Conservation (phyloP, 2,888 invertebrate species). For the Sussaba pulchella region DNA sequence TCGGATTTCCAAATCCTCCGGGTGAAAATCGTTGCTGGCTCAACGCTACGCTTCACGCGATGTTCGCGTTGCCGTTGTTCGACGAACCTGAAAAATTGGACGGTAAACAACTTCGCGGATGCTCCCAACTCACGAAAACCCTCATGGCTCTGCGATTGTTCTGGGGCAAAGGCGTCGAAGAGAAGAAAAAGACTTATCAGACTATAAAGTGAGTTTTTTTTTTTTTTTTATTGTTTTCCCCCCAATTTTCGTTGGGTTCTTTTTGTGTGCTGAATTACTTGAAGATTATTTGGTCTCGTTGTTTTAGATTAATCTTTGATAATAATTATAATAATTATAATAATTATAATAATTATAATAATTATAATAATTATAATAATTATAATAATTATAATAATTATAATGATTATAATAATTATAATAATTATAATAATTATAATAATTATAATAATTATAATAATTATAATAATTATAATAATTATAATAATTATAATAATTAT, state of each 20-base stretch:
- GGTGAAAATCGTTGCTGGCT: conserved; percentile 81
- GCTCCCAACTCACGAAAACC: conserved; percentile 72
- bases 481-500: too few species aligned
- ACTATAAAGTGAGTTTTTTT: conserved; percentile 71
- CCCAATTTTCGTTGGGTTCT: conserved; percentile 7
- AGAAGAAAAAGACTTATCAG: conserved; percentile 71
- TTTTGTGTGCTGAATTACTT: too few species aligned
- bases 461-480: too few species aligned
- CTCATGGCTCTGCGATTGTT: conserved; percentile 72
- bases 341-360: too few species aligned
- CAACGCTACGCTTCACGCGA: conserved; percentile 78
- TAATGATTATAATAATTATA: too few species aligned
- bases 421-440: too few species aligned
- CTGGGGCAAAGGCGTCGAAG: conserved; percentile 73
- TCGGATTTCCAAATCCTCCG: conserved; percentile 80
- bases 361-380: too few species aligned
- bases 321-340: too few species aligned
- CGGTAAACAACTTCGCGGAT: conserved; percentile 63
- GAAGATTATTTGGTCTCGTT: too few species aligned
- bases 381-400: too few species aligned
- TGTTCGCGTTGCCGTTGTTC: conserved; percentile 77
- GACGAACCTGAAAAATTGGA: conserved; percentile 72
- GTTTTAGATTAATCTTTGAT: too few species aligned
- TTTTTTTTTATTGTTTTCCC: conserved; percentile 45
- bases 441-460: too few species aligned